Base-by-base conservation (phyloP, 2,113 vertebrate genomes). In the Pogona vitticeps region DNA sequence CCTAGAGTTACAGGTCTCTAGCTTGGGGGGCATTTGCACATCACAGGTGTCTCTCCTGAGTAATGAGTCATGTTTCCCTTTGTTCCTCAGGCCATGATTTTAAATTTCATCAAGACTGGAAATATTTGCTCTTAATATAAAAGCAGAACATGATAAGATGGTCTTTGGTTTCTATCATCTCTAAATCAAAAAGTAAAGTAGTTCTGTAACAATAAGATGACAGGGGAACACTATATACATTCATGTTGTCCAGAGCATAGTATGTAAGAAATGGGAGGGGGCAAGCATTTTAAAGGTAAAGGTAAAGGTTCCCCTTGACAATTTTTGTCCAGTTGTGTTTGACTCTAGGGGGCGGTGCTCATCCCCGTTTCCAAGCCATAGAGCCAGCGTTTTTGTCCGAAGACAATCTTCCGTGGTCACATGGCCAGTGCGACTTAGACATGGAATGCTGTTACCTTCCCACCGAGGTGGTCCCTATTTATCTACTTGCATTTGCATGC, bases 111-210 rank as follows among this genome's bases (percentile, higher is more conserved):
- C 5, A 10, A 10, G 46, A 52, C 42, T 52, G 42, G 28, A 76
- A 76, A 76, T 46, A 52, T 80, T 81, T 82, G 40, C 46, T 20
- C n/a, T 82, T 13, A 42, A 59, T 82, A 18, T 82, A 70, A 82
- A 63, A 40, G 38, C 65, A 70, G 79, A 42, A 20, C 42, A 46
- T 46, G 79, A 81, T 18, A 81, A 9, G 40, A 67, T 20, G 40
- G 40, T 18, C 65, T 52, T 70, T 82, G 28, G 46, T 52, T 52
- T 10, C 46, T 52, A 52, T 52, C 5, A 52, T 52, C 10, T 10
- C 46, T 10, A 21, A 68, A 12, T 5, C 15, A 28, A 46, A 46
- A 33, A 20, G 33, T 4, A 38, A 36, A n/a, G 20, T 61, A 52
- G n/a, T 38, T 59, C 46, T 58, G 58, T 79, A 33, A 79, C 17